These are phyloP conservation scores for Balanococcus diminutus DNA, from an alignment of 2,888 invertebrate genomes.

Conservation along the genomic window DNA sequence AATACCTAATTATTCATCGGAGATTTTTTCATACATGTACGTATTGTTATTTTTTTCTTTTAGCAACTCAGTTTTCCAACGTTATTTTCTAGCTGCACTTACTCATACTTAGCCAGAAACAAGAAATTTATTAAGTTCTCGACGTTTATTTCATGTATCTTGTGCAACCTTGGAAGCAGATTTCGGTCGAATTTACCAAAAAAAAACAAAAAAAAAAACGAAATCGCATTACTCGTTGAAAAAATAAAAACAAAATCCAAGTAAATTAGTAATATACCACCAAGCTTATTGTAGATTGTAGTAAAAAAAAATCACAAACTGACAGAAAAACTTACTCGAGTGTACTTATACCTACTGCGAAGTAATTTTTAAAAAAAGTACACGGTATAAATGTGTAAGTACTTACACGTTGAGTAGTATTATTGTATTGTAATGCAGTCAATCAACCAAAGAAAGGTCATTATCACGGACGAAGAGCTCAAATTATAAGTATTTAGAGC, in stretches of 20 bases:
- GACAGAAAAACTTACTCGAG: background rate
- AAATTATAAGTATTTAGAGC: background rate
- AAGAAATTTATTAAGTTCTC: background rate
- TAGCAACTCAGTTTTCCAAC: background rate
- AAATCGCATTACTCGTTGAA: background rate
- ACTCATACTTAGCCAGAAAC: background rate
- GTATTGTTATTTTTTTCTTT: background rate
- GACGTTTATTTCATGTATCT: background rate
- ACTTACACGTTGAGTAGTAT: background rate
- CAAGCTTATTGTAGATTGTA: background rate
- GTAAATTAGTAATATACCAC: background rate
- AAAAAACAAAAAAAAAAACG: no score
- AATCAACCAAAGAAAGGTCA: background rate
- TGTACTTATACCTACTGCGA: background rate
- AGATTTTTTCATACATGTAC: background rate
- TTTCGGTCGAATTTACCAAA: background rate
- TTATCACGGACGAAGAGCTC: background rate
- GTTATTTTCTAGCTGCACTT: background rate
- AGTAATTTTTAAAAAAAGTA: background rate
- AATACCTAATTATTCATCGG: background rate
- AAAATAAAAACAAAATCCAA: background rate
- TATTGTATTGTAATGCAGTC: background rate
- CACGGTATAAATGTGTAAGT: background rate
- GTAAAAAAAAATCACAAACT: background rate
- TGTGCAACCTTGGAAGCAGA: background rate